Evolutionary conservation across 35 echinoderm and acorn worm genomes (phyloP).

Genomic region (Strongylocentrotus purpuratus): DNA sequence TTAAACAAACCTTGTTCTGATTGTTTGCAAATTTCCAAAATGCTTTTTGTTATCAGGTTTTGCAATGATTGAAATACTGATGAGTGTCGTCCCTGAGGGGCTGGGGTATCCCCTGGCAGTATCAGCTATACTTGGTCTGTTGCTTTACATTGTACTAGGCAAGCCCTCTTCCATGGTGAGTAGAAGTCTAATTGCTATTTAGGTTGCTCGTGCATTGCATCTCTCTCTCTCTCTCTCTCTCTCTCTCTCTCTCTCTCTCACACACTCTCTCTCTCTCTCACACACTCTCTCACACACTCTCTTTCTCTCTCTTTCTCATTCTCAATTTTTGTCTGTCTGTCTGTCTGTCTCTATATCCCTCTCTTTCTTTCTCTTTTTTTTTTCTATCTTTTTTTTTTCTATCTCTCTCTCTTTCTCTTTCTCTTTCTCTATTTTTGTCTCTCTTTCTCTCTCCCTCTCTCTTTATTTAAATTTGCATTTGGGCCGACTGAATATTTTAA

Average conservation of each 20-base stretch:
- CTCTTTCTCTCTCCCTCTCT: background rate
- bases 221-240: no score
- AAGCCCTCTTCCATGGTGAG: slow-evolving; percentile 19
- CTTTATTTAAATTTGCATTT: background rate
- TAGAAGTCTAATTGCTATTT: background rate
- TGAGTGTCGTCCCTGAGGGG: slow-evolving; percentile 11
- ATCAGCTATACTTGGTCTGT: slow-evolving; percentile 12
- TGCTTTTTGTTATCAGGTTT: background rate
- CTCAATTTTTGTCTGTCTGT: background rate
- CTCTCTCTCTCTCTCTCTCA: background rate
- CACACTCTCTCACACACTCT: background rate
- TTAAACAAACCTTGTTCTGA: no score
- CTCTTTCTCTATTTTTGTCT: no score
- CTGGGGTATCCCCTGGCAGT: slow-evolving; percentile 5
- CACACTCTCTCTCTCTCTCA: no score
- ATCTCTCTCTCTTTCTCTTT: background rate
- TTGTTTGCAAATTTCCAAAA: no score
- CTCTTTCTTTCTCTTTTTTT: no score
- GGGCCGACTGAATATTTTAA: background rate
- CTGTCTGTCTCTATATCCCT: no score
- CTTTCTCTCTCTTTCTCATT: background rate
- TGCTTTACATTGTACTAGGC: slow-evolving; percentile 9
- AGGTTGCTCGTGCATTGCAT: background rate
- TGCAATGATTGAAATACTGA: background rate
- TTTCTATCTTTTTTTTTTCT: background rate